phyloP scores from a whole-genome alignment of 2,888 invertebrate genomes.

The Balanococcus diminutus region DNA sequence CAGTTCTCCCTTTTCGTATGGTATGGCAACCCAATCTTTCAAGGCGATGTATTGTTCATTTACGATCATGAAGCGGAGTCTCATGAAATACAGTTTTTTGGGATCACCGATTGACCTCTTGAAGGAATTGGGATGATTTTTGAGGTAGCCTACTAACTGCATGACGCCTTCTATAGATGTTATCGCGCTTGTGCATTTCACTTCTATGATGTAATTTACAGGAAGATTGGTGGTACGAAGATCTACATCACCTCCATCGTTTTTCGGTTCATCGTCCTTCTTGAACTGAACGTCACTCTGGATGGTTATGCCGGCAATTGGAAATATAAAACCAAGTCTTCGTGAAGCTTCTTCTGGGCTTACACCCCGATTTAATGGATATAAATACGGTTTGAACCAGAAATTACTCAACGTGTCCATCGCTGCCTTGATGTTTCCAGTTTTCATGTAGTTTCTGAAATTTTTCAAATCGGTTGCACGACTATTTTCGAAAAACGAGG shows the following conservation, averaged over 20 bases:
- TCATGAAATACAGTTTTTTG: neutral
- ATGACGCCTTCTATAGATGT: neutral
- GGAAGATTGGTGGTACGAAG: neutral
- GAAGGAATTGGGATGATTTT: neutral
- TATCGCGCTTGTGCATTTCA: neutral
- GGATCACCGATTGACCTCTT: neutral
- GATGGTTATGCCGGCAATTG: neutral
- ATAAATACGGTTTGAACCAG: neutral
- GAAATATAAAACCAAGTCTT: neutral
- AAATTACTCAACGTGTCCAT: neutral
- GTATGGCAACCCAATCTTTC: neutral
- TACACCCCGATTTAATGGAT: neutral
- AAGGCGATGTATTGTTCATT: neutral
- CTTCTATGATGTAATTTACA: neutral
- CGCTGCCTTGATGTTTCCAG: neutral
- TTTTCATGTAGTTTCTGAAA: neutral
- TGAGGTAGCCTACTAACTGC: neutral
- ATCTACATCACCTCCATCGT: neutral
- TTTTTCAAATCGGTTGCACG: neutral
- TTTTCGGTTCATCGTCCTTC: neutral
- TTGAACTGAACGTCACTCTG: neutral
- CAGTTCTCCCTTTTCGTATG: neutral
- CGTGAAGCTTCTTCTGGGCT: neutral
- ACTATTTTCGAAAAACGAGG: neutral
- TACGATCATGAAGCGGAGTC: neutral